phyloP scores from a whole-genome alignment of 2,797 vertebrate genomes.

The Rhinoraja longicauda region DNA sequence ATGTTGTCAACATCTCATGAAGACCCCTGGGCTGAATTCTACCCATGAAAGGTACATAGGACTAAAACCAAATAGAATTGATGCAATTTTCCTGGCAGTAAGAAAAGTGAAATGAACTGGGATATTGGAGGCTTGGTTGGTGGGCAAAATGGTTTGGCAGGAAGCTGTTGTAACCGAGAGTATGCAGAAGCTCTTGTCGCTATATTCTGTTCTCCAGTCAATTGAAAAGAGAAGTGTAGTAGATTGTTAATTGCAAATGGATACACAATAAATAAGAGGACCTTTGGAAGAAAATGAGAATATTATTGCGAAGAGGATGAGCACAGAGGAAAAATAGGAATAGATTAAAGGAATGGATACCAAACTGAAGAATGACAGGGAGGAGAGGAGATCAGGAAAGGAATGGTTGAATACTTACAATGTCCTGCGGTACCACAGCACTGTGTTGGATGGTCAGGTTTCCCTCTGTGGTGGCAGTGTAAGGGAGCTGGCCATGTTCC shows the following conservation, averaged over 20 bases:
- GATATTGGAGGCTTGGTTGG: not conserved
- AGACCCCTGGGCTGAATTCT: no score
- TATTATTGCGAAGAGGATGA: not conserved
- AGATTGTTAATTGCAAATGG: not conserved
- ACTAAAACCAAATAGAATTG: not conserved
- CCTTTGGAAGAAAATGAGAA: not conserved
- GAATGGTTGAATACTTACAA: not conserved
- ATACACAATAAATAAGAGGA: not conserved
- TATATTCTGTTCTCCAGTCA: not conserved
- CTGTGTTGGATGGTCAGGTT: not conserved
- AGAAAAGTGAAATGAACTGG: not conserved
- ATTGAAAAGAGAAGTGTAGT: not conserved
- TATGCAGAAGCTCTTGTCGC: not conserved
- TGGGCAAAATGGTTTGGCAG: not conserved
- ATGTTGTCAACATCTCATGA: no score
- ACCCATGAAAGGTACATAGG: no score
- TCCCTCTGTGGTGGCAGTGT: constrained; percentile 3
- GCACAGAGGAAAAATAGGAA: not conserved
- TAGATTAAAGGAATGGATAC: not conserved
- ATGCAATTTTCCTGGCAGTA: not conserved
- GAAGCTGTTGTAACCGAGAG: not conserved
- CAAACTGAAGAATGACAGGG: not conserved
- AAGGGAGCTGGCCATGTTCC: constrained; percentile 5
- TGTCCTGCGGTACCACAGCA: constrained; percentile 1
- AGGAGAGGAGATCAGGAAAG: not conserved